Base-by-base conservation (phyloP, 37 sponge, comb jelly and placozoan genomes). In the Oopsacas minuta region DNA sequence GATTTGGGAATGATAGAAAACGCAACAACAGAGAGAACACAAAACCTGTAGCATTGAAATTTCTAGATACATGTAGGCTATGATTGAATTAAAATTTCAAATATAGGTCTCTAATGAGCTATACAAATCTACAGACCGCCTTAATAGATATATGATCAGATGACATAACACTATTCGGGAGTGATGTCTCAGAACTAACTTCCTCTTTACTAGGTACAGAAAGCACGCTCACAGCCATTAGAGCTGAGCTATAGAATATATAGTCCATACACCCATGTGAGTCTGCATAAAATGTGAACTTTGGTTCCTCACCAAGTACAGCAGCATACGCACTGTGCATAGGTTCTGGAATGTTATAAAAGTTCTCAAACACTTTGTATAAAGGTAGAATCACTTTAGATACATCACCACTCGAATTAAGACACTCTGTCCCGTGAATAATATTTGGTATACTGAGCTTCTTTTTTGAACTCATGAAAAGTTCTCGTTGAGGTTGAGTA, bases 61-160 rank as follows among this genome's bases (percentile, higher is more conserved):
- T n/a, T n/a, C n/a, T n/a, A n/a, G n/a, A n/a, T n/a, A n/a, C n/a
- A n/a, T n/a, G n/a, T n/a, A n/a, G n/a, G n/a, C n/a, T n/a, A n/a
- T n/a, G n/a, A n/a, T n/a, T n/a, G n/a, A n/a, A n/a, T n/a, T n/a
- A n/a, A n/a, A n/a, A n/a, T n/a, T n/a, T n/a, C n/a, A n/a, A n/a
- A n/a, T n/a, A n/a, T n/a, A n/a, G n/a, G n/a, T n/a, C n/a, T n/a
- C n/a, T n/a, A n/a, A n/a, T n/a, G n/a, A 42, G 8, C 15, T 42
- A 42, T 15, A 42, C 49, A 42, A 42, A 61, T n/a, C 22, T 61
- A 12, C 22, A 61, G 1, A 3, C 75, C 3, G 75, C 75, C 30
- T 12, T 61, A 61, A 61, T 61, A 61, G 75, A 61, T 25, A 61
- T 61, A 12, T 61, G 75, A 61, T 61, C 75, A 3, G 75, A 61